Evolutionary conservation across 2,797 vertebrate genomes (phyloP).

Genomic region (Cygnus olor): DNA sequence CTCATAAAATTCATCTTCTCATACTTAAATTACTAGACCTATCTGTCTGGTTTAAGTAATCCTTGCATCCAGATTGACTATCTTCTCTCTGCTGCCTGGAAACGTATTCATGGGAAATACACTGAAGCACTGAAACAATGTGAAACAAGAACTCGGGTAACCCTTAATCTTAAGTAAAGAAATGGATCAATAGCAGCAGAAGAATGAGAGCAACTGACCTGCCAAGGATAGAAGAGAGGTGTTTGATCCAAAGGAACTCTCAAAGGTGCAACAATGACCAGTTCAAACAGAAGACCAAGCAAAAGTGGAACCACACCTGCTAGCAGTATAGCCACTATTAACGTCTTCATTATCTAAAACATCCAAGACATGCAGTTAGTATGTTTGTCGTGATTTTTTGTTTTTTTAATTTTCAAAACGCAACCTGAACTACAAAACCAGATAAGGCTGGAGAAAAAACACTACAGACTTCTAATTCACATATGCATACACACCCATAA

Average conservation of each 20-base stretch:
- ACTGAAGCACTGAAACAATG: neutral
- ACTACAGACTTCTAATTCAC: neutral
- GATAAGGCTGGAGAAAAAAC: neutral
- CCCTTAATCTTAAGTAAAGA: neutral
- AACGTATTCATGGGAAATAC: neutral
- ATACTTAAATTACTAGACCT: neutral
- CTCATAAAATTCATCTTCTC: neutral
- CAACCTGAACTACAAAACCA: neutral
- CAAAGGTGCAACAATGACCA: slow-evolving; percentile 96
- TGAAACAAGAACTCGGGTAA: neutral
- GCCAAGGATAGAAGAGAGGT: slow-evolving; percentile 98
- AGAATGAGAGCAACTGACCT: slow-evolving; percentile 81
- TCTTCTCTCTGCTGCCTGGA: neutral
- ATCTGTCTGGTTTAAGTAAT: neutral
- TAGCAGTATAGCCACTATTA: slow-evolving; percentile 93
- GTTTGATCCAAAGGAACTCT: slow-evolving; percentile 98
- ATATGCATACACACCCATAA: neutral
- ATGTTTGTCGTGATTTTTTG: neutral
- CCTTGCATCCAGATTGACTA: neutral
- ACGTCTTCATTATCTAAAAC: slow-evolving; percentile 92
- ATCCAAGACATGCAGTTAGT: neutral
- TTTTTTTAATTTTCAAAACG: neutral
- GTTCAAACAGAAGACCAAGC: slow-evolving; percentile 93
- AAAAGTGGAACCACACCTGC: slow-evolving; percentile 95
- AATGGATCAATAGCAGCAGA: neutral